phyloP scores from a whole-genome alignment of 2,888 invertebrate genomes.

The Hirudinaria manillensis region DNA sequence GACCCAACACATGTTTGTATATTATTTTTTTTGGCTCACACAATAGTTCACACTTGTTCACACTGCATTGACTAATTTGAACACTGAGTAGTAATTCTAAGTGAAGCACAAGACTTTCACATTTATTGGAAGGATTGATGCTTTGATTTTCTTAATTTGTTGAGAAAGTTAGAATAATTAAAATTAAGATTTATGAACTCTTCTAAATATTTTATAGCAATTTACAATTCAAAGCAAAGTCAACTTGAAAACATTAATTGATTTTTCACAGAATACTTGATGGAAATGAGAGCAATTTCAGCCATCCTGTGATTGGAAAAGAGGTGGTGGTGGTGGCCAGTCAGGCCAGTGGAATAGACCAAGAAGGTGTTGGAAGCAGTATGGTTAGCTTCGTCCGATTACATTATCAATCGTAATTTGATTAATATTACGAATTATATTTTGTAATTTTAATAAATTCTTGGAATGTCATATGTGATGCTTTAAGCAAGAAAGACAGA shows the following conservation, averaged over 20 bases:
- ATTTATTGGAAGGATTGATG: too few relatives aligned
- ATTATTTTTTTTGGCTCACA: too few relatives aligned
- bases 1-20: too few relatives aligned
- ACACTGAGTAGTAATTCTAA: too few relatives aligned
- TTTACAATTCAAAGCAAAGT: not conserved
- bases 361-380: conserved; percentile 46
- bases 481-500: not conserved
- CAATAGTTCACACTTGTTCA: too few relatives aligned
- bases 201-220: too few relatives aligned
- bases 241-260: not conserved
- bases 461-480: not conserved
- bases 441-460: not conserved
- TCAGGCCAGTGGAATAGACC: conserved; percentile 40
- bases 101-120: too few relatives aligned
- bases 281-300: conserved; percentile 35
- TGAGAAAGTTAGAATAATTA: too few relatives aligned
- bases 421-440: not conserved
- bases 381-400: conserved; percentile 44
- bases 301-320: conserved; percentile 37
- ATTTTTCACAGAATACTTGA: conserved; percentile 32
- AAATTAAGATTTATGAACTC: too few relatives aligned
- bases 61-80: too few relatives aligned
- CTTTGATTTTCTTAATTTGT: too few relatives aligned
- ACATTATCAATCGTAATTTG: not conserved
- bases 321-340: conserved; percentile 55